Conservation (phyloP, 2,888 invertebrate genomes). For the Drosophila differens region DNA sequence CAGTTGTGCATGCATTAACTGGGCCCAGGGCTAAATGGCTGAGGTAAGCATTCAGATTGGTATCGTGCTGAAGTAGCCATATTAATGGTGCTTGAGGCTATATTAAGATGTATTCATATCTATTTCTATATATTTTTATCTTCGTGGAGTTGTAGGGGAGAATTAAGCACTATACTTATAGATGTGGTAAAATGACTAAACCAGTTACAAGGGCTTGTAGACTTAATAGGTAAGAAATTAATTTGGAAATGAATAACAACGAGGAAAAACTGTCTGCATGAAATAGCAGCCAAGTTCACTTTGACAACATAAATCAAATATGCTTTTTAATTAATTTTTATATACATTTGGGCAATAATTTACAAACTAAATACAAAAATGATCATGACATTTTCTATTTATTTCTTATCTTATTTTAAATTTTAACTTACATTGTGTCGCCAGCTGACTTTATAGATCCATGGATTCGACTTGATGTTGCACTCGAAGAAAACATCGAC, state of each 20-base stretch:
- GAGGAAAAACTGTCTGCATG: neutral
- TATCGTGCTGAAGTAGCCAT: conserved; percentile 30
- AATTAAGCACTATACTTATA: neutral
- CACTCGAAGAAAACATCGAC: conserved; percentile 97
- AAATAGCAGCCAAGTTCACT: no score
- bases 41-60: conserved; percentile 24
- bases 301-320: no score
- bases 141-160: neutral
- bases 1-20: conserved; percentile 18
- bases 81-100: conserved; percentile 1
- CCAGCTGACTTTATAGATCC: conserved; percentile 92
- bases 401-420: neutral
- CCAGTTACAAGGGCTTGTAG: neutral
- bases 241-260: neutral
- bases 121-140: neutral
- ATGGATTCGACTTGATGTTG: conserved; percentile 95
- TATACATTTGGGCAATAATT: neutral
- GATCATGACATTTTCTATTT: neutral
- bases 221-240: neutral
- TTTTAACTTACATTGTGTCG: conserved; percentile 89
- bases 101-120: neutral
- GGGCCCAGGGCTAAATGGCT: conserved; percentile 5
- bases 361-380: neutral
- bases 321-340: no score
- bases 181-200: neutral